Evolutionary conservation across 2,113 vertebrate species (phyloP), one percentile per base, ranked within the genome.

Genomic region (Aleadryas rufinucha): DNA sequence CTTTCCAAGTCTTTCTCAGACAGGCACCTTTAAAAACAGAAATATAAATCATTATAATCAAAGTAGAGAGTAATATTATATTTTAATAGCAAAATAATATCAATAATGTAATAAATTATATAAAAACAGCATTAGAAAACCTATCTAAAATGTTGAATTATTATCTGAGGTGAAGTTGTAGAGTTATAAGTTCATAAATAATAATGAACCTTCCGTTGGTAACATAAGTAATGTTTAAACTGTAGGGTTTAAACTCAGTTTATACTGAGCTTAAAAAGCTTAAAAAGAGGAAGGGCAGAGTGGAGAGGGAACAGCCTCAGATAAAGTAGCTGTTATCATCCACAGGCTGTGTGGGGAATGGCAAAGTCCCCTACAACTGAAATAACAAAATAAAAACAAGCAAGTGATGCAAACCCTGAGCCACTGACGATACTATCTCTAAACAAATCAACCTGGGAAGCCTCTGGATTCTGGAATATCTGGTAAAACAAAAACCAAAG

Each of bases 21-120:
- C 42, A 91, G 65, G 33, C 53, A 92, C 50, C 57, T 87, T 93
- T 90, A 93, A 72, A 95, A 96, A 87, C 50, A 91, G 84, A 77
- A 97, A 87, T 87, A 97, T 88, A 95, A 96, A 97, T 96, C 69
- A 94, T 81, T 90, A 78, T 94, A 95, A 96, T 91, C 88, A 80
- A 97, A 90, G 61, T 47, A 71, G 49, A 47, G 45, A 95, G 42
- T 30, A 84, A 88, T 89, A 83, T 89, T 96, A 59, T 87, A 97
- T 91, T 96, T 95, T 88, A 90, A 89, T 92, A 64, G 70, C 83
- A 96, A 96, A 97, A 97, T 88, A 95, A 94, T 93, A 94, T 86
- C 41, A 89, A 87, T 63, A 69, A 45, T 87, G 45, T 23, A 80
- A 94, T 96, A 90, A 88, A 93, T 91, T 76, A 87, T 39, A 87